Base-by-base conservation (phyloP, 1,140 invertebrate species). In the Drosophila tani region DNA sequence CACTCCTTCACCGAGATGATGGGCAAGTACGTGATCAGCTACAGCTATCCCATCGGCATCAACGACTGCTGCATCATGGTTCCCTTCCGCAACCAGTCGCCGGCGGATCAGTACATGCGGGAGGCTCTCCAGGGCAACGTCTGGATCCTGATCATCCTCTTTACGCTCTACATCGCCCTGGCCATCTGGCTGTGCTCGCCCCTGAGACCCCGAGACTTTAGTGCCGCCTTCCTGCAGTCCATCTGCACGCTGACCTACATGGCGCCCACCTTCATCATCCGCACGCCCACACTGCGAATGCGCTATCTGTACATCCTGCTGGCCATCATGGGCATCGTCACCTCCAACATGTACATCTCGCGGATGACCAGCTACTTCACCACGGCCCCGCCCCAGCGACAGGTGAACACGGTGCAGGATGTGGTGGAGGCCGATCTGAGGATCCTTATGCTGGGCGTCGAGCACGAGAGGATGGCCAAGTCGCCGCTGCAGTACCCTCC, bases 51-150 rank as follows among this genome's bases (percentile, higher is more conserved):
- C 11, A 83, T 92, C 11, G 91, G 87, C 47, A 92, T 92, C 3
- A 92, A 92, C 53, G 91, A 92, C 43, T 86, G 79, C 65, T 92
- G 91, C 58, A 59, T 92, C 7, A 91, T 92, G 91, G 91, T 92
- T 38, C 91, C 91, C 8, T 91, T 57, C 59, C 74, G 63, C 5
- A 91, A 81, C 53, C 65, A 77, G 4, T 88, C 87, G 0, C 40
- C 79, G 6, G 75, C 80, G 27, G 79, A 91, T 9, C 55, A 74
- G 8, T 92, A 83, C 24, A 64, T 92, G 32, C 49, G 43, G 2
- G 81, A 81, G 19, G 82, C 81, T 0, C 68, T 92, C 8, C 63
- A 91, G 62, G 11, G 56, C 2, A 66, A 46, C 14, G 81, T 82
- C 0, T 92, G 91, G 91, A 24, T 88, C 0, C 51, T 91, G 2